These are phyloP conservation scores for Genyomyrus donnyi DNA, from an alignment of 2,113 vertebrate species.

Conservation along the genomic window DNA sequence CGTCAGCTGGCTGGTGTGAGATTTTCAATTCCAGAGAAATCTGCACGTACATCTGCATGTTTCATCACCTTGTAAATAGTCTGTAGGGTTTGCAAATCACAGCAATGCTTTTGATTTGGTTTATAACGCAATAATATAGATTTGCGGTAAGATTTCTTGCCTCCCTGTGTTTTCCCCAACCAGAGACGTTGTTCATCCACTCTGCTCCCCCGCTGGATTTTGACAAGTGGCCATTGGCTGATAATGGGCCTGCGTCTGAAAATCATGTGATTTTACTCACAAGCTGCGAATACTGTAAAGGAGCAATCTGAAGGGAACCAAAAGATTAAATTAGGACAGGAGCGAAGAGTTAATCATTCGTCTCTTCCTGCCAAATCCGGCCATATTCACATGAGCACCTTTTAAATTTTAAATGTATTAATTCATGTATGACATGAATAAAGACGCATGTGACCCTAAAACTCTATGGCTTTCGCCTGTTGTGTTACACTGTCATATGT, in stretches of 20 bases:
- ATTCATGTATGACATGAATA: not conserved
- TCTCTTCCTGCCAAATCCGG: not conserved
- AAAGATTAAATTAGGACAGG: not conserved
- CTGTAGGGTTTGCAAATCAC: not conserved
- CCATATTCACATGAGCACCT: not conserved
- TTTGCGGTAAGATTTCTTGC: not conserved
- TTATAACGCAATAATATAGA: not conserved
- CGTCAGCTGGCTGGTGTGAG: too few relatives aligned
- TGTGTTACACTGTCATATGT: not conserved
- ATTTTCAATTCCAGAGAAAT: not conserved
- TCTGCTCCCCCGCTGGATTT: not conserved
- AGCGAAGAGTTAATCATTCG: not conserved
- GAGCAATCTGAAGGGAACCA: not conserved
- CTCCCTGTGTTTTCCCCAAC: not conserved
- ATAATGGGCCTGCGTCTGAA: not conserved
- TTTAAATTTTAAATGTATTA: not conserved
- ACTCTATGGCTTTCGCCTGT: not conserved
- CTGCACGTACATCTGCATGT: not conserved
- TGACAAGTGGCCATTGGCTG: not conserved
- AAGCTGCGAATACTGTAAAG: not conserved
- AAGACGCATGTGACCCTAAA: not conserved
- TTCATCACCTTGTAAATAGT: not conserved
- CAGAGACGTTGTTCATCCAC: not conserved
- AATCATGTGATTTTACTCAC: not conserved
- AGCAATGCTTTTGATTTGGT: not conserved